Percentiles rank a stretch among this genome's conserved stretches.
These are phyloP conservation scores for Gymnoscelis rufifasciata DNA, from an alignment of 2,888 invertebrate species.

Conservation along the genomic window DNA sequence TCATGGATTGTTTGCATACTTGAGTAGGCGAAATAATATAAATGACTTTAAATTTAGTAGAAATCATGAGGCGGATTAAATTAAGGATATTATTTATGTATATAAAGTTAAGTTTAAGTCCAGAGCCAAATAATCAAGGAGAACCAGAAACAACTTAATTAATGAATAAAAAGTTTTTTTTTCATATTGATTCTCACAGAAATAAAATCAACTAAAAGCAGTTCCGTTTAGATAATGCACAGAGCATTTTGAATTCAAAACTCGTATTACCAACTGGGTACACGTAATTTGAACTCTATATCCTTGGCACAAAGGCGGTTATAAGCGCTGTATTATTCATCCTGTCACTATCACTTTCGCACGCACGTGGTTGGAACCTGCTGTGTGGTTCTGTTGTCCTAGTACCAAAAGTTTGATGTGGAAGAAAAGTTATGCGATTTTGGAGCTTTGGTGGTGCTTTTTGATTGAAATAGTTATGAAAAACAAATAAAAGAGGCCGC, in stretches of 20 bases:
- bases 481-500: no score
- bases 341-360: slow-evolving; percentile 33
- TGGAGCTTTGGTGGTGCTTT: neutral
- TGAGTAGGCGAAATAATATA: no score
- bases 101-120: no score
- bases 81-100: no score
- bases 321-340: slow-evolving; percentile 15
- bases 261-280: slow-evolving; percentile 16
- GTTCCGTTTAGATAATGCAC: slow-evolving; percentile 18
- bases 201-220: slow-evolving; percentile 3
- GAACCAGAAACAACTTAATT: no score
- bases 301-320: neutral
- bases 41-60: no score
- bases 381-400: slow-evolving; percentile 26
- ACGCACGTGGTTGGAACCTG: slow-evolving; percentile 29
- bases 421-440: slow-evolving; percentile 15
- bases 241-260: slow-evolving; percentile 13
- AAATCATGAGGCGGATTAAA: no score
- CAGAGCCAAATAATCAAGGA: no score
- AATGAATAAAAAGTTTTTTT: no score
- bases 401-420: slow-evolving; percentile 18
- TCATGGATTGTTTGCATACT: no score
- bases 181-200: no score
- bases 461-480: neutral
- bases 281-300: slow-evolving; percentile 10